Percentiles rank a stretch among this genome's conserved stretches.
Conservation (phyloP, 2,797 vertebrate genomes). For the Propithecus deckenii region DNA sequence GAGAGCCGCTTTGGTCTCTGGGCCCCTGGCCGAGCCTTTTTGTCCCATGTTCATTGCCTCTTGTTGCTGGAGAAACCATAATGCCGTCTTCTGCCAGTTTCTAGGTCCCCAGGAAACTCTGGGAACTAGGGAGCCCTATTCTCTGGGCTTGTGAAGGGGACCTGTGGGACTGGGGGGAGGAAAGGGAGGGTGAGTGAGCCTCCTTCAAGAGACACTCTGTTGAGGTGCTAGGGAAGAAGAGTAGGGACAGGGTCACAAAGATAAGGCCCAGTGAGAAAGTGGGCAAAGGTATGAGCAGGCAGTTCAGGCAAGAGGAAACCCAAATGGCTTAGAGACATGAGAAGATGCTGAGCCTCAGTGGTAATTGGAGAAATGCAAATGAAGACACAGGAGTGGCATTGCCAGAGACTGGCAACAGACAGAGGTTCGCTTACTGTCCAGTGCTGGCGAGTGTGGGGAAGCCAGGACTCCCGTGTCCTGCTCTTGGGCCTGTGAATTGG, state of each 20-base stretch:
- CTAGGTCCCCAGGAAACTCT: background rate
- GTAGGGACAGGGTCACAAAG: background rate
- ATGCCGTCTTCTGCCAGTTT: background rate
- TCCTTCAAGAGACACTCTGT: background rate
- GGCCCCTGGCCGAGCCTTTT: background rate
- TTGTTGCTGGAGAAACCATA: background rate
- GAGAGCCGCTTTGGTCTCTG: background rate
- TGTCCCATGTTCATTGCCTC: background rate
- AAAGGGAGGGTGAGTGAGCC: background rate
- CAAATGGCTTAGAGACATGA: background rate
- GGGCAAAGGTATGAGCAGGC: background rate
- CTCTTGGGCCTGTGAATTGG: rapidly evolving
- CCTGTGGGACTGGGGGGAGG: background rate
- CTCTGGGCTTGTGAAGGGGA: background rate
- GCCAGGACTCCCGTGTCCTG: background rate
- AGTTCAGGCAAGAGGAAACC: background rate
- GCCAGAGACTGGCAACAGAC: background rate
- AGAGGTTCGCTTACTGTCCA: background rate
- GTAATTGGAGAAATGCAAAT: background rate
- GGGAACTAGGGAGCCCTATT: background rate
- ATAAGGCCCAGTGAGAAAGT: background rate
- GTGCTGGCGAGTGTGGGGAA: background rate
- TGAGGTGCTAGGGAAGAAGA: background rate
- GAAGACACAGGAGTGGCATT: background rate
- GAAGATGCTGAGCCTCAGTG: background rate